phyloP scores from a whole-genome alignment of 2,797 vertebrate genomes.

The Xerus rutilus region DNA sequence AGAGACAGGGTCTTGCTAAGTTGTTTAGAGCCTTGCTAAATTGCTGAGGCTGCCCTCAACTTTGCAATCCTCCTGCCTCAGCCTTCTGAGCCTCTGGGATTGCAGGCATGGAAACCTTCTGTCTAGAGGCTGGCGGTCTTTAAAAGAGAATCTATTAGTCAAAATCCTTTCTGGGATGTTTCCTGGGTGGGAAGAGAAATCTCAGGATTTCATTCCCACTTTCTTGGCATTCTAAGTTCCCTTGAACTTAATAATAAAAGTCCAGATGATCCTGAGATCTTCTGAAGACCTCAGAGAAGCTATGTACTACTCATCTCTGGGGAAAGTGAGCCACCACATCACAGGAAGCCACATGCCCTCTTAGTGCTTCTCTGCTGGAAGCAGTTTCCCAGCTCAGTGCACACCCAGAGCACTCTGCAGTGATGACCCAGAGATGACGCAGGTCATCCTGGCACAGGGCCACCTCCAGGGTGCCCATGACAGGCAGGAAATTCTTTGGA shows the following conservation, averaged over 20 bases:
- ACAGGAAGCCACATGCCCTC: background rate
- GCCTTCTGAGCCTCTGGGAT: too few species aligned
- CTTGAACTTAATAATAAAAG: background rate
- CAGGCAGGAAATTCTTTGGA: background rate
- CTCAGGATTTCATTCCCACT: background rate
- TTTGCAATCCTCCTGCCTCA: too few species aligned
- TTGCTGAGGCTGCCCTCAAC: too few species aligned
- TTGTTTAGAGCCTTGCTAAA: too few species aligned
- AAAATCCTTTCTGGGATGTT: background rate
- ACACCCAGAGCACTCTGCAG: background rate
- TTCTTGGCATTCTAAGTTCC: background rate
- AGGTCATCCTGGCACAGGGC: constrained; percentile 1
- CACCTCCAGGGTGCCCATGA: background rate
- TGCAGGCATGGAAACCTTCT: background rate
- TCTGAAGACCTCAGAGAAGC: background rate
- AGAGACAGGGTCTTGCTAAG: too few species aligned
- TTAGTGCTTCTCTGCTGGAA: accelerated
- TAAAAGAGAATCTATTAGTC: background rate
- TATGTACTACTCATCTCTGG: background rate
- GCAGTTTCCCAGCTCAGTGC: background rate
- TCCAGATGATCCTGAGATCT: background rate
- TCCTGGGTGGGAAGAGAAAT: background rate
- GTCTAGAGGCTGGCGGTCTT: background rate
- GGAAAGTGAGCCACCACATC: background rate
- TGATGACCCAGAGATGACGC: background rate